Base-by-base conservation (phyloP, 2,888 invertebrate genomes). In the Torymus texanus region DNA sequence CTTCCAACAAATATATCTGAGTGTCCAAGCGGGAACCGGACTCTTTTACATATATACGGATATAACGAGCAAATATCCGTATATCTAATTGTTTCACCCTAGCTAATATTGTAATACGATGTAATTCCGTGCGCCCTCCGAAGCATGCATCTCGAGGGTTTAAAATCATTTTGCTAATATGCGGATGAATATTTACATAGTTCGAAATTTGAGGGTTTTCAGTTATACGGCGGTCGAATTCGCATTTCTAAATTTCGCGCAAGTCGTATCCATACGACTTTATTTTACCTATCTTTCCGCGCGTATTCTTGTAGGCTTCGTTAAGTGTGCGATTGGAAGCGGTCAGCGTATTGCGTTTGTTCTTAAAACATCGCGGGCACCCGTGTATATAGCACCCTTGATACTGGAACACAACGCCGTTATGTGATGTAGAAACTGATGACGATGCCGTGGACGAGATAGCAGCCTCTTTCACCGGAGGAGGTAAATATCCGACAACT, bases 41-140 rank as follows among this genome's bases (percentile, higher is more conserved):
- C 29, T 29, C 29, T 3, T 29, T 29, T 29, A 29, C 29, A 29
- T 3, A 29, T 29, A 29, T 29, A 29, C 29, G 29, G 29, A 29
- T 4, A 2, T 29, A 29, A 29, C 0, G 29, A 29, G 29, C 29
- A 29, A 29, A 29, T 29, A 29, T 29, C 29, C 29, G 5, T 29
- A 29, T 29, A 29, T 29, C 29, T 29, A 2, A 29, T 29, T 79
- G 77, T 81, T 62, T 79, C 78, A 8, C 55, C 14, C 0, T 14
- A 16, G 0, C 16, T 3, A 3, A 29, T 16, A 21, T 79, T 41
- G 14, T 81, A 79, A 29, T 41, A 1, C 66, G 56, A 0, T n/a
- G n/a, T 3, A 58, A 29, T 59, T 66, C 71, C 0, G 75, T 78
- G 2, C 73, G 62, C 10, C 78, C 80, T 10, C 74, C 21, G 14